Conservation (phyloP, 2,888 invertebrate genomes). For the Oscheius onirici region DNA sequence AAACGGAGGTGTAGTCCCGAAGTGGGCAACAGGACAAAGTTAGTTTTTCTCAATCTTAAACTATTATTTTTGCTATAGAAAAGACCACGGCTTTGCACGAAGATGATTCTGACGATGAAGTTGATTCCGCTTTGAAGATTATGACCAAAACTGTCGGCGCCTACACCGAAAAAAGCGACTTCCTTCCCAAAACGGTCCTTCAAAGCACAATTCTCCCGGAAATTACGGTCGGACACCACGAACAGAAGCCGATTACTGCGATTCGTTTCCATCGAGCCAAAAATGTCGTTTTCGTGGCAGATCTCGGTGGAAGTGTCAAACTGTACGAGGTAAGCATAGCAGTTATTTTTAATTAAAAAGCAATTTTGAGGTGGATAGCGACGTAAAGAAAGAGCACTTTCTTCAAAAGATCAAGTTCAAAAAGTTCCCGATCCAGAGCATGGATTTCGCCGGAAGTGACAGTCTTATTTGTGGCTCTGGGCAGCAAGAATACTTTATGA, state of each 20-base stretch:
- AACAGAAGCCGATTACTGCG: slow-evolving; percentile 32
- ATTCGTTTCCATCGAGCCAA: slow-evolving; percentile 49
- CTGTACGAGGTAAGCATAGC: slow-evolving; percentile 41
- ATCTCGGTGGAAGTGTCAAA: slow-evolving; percentile 41
- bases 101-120: slow-evolving; percentile 43
- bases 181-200: slow-evolving; percentile 17
- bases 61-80: slow-evolving; percentile 14
- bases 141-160: slow-evolving; percentile 33
- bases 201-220: slow-evolving; percentile 16
- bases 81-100: slow-evolving; percentile 28
- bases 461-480: slow-evolving; percentile 45
- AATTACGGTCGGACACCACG: slow-evolving; percentile 26
- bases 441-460: slow-evolving; percentile 45
- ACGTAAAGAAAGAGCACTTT: slow-evolving; percentile 46
- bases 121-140: slow-evolving; percentile 16
- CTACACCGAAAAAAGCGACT: slow-evolving; percentile 19
- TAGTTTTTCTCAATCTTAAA: background rate
- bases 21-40: slow-evolving; percentile 39
- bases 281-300: slow-evolving; percentile 41
- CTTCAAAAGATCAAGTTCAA: slow-evolving; percentile 42
- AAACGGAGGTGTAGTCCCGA: slow-evolving; percentile 42
- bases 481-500: slow-evolving; percentile 45
- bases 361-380: slow-evolving; percentile 30
- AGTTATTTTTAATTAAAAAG: background rate
- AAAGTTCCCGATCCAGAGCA: slow-evolving; percentile 45